Base-by-base conservation (phyloP, 2,888 invertebrate species). In the Eurytoma adleriae region DNA sequence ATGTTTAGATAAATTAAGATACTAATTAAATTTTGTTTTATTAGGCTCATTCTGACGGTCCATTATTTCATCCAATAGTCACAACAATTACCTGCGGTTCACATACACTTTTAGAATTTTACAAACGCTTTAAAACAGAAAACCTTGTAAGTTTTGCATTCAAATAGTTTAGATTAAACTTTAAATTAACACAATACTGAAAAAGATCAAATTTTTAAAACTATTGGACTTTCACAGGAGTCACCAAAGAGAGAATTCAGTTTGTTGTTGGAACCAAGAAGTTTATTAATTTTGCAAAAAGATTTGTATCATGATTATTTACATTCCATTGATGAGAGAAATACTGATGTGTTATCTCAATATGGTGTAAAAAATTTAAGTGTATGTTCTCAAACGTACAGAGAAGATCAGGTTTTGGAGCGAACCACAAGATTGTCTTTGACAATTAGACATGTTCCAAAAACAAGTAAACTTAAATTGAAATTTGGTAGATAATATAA, bases 31-130 rank as follows among this genome's bases (percentile, higher is more conserved):
- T 61, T 30, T 59, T 76, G 71, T 80, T 75, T 83, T 70, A 40
- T 69, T 78, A 94, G 94, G 96, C 99, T 1, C 99, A 99, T 92
- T 94, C 96, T 30, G 99, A 99, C 92, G 99, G 99, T 0, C 96
- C 97, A 0, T 91, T 99, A 18, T 99, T 98, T 90, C 95, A 95
- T 90, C 98, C 99, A 0, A 95, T 95, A 16, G 96, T 99, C 76
- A 95, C 97, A 20, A 99, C 99, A 0, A 95, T 99, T 79, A 96
- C 95, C 68, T 94, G 98, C 85, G 98, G 98, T 0, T 97, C 98
- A 0, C 96, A 98, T 89, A 96, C 96, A 14, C 90, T 98, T n/a
- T 92, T 99, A 64, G 96, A 97, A 89, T 98, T 99, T 90, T 93
- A 94, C 83, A 92, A 94, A 87, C 92, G 92, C 30, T 85, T 89